These are phyloP conservation scores for Acromyrmex heyeri DNA, from an alignment of 1,140 invertebrate species.

Conservation along the genomic window DNA sequence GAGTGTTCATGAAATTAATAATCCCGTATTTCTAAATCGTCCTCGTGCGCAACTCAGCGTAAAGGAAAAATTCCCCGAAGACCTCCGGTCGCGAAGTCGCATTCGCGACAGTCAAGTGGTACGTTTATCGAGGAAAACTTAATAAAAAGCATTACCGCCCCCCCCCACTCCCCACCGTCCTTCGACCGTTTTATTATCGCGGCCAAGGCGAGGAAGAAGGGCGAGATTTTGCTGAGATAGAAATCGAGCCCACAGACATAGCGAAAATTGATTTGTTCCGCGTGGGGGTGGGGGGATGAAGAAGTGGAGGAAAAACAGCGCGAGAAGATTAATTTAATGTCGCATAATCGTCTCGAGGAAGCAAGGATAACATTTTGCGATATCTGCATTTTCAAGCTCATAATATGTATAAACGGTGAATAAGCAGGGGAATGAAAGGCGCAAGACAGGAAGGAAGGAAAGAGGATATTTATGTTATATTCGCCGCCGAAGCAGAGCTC, in stretches of 20 bases:
- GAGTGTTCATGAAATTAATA: conserved; percentile 62
- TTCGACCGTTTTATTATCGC: conserved; percentile 37
- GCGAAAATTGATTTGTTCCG: conserved; percentile 28
- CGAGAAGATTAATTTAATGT: conserved; percentile 49
- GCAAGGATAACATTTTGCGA: conserved; percentile 8
- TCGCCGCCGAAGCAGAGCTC: background rate
- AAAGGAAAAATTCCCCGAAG: conserved; percentile 47
- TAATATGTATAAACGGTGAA: conserved; percentile 54
- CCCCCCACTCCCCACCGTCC: background rate
- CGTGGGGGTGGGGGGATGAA: too few relatives aligned
- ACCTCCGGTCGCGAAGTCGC: conserved; percentile 44
- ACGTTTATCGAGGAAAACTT: conserved; percentile 59
- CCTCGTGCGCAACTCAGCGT: conserved; percentile 42
- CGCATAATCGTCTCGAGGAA: conserved; percentile 38
- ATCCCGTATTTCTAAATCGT: conserved; percentile 53
- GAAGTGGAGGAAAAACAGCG: background rate
- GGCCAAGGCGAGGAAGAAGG: background rate
- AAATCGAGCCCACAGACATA: conserved; percentile 35
- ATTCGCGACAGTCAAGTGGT: conserved; percentile 54
- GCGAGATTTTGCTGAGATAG: conserved; percentile 27
- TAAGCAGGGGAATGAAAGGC: conserved; percentile 49
- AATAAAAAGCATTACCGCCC: conserved; percentile 57
- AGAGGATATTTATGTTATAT: conserved; percentile 65
- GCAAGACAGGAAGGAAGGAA: conserved; percentile 5
- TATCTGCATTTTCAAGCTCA: conserved; percentile 45